Conservation (phyloP, 2,888 invertebrate genomes). For the Polyommatus iphigenia region DNA sequence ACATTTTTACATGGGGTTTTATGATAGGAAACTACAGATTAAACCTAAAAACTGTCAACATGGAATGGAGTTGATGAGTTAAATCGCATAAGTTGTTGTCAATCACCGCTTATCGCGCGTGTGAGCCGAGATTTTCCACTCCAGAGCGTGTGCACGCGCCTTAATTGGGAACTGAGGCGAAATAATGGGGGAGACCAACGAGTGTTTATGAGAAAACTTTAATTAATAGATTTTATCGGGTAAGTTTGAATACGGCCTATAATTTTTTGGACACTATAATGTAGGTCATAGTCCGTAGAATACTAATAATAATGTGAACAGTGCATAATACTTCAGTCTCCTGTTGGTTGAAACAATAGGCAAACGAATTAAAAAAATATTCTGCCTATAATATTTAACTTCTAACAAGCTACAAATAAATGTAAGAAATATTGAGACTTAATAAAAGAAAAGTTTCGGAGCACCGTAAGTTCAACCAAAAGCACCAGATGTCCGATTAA, state of each 20-base stretch:
- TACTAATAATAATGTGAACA: not conserved
- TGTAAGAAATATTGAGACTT: too few species aligned
- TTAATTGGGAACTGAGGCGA: constrained; percentile 27
- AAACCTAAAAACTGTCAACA: not conserved
- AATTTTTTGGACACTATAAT: not conserved
- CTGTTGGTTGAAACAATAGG: too few species aligned
- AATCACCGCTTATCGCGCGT: constrained; percentile 42
- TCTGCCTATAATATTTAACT: too few species aligned
- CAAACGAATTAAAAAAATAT: too few species aligned
- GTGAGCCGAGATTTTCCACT: constrained; percentile 46
- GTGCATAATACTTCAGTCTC: too few species aligned
- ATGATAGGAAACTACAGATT: not conserved
- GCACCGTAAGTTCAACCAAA: not conserved
- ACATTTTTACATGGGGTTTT: not conserved
- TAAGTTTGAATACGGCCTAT: not conserved
- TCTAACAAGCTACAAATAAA: too few species aligned
- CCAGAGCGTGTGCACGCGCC: constrained; percentile 43
- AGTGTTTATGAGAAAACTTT: constrained; percentile 11
- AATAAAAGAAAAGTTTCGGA: too few species aligned
- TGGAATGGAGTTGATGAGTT: constrained; percentile 18
- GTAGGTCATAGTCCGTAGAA: not conserved
- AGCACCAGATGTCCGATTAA: not conserved
- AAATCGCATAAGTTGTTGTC: constrained; percentile 32
- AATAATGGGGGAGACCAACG: not conserved
- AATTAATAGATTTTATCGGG: constrained; percentile 5